Base-by-base conservation (phyloP, 2,113 vertebrate genomes). In the Cyanoramphus novaezelandiae region DNA sequence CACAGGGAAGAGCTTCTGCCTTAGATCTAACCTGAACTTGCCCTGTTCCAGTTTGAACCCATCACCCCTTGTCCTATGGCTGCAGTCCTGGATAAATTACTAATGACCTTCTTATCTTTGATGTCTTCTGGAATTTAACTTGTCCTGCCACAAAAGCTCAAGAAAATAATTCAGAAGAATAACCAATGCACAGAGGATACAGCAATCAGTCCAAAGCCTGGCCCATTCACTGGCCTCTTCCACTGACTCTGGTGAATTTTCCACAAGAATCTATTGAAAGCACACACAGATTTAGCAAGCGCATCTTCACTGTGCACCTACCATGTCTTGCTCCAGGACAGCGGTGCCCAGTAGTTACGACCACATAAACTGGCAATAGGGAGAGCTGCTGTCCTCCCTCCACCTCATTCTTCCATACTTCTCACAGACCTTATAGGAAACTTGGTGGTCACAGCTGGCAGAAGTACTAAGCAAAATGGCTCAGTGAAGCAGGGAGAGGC, bases 291-390 rank as follows among this genome's bases (percentile, higher is more conserved):
- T 68, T 31, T 64, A 46, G 10, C 31, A 85, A 43, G 7, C 29
- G 46, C 9, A 20, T 63, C 55, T 59, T n/a, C 7, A 10, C 39
- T 39, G 13, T 43, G 29, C 20, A 50, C 6, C 19, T 39, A 17
- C 55, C 17, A 24, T 1, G 17, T 87, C 46, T 70, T 86, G 43
- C 55, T 69, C 35, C 52, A 39, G 5, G 25, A 33, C 13, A 63
- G 16, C 6, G 17, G 33, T 63, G 28, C 24, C 24, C 59, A 28
- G 33, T 0, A 0, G 46, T 14, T 49, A 44, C 13, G 43, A 31
- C 17, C 25, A 71, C 29, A 16, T 7, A 52, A 75, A 35, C 46
- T 55, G 20, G 59, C 47, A 47, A 43, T 4, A 53, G 50, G 65
- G 64, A 29, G 29, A 69, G 17, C 10, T 87, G n/a, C 28, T 49